These are phyloP conservation scores for Merops nubicus DNA, from an alignment of 2,113 vertebrate genomes.

Conservation along the genomic window DNA sequence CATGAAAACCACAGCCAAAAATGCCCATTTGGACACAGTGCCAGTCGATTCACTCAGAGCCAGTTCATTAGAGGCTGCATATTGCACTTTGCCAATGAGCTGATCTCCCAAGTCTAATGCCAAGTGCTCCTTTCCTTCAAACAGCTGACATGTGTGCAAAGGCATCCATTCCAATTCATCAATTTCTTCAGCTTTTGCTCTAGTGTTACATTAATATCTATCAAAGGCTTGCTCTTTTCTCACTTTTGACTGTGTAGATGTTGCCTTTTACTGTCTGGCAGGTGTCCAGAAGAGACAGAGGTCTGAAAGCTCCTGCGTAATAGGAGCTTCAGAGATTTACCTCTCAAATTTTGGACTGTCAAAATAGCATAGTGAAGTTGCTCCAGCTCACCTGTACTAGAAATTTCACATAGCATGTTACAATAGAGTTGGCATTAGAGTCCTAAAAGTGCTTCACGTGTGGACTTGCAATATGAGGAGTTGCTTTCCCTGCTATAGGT, in stretches of 20 bases:
- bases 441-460: not conserved
- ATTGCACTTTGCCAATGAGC: constrained; percentile 36
- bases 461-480: not conserved
- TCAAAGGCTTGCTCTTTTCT: not conserved
- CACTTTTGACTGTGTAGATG: not conserved
- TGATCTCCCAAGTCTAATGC: constrained; percentile 45
- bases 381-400: not conserved
- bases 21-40: constrained; percentile 62
- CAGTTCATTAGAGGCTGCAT: constrained; percentile 56
- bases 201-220: not conserved
- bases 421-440: not conserved
- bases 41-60: constrained; percentile 59
- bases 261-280: not conserved
- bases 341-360: not conserved
- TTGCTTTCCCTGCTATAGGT: not conserved
- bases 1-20: constrained; percentile 32
- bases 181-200: constrained; percentile 38
- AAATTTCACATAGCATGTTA: not conserved
- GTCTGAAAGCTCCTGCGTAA: not conserved
- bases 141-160: constrained; percentile 69
- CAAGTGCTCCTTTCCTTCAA: constrained; percentile 48
- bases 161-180: constrained; percentile 54
- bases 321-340: not conserved
- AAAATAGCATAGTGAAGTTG: not conserved
- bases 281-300: not conserved